Evolutionary conservation across 1,140 invertebrate species (phyloP).

Genomic region (Drosophila navojoa): DNA sequence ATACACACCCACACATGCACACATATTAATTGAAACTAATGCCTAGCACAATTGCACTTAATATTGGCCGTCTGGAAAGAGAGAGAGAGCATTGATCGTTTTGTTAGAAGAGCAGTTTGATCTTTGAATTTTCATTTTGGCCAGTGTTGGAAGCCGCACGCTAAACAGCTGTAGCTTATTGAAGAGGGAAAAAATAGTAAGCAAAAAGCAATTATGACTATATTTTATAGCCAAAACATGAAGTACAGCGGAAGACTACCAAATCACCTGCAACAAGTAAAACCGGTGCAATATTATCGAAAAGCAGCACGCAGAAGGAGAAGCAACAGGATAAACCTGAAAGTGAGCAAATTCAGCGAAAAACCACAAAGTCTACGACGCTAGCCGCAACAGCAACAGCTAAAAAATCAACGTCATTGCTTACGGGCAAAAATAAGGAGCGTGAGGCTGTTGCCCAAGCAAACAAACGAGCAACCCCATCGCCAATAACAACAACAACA

Average conservation of each 20-base stretch:
- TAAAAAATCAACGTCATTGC: conserved; percentile 43
- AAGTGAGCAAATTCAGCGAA: conserved; percentile 42
- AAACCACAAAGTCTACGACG: conserved; percentile 44
- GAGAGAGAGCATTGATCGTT: conserved; percentile 13
- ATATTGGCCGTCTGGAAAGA: not conserved
- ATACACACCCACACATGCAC: conserved; percentile 10
- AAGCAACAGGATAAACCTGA: conserved; percentile 60
- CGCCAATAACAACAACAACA: conserved; percentile 46
- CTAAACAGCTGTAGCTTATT: conserved; percentile 2
- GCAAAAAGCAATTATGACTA: not conserved
- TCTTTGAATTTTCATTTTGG: conserved; percentile 8
- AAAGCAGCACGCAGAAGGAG: conserved; percentile 33
- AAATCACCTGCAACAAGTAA: conserved; percentile 65
- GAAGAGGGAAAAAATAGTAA: not conserved
- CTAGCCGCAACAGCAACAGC: conserved; percentile 10
- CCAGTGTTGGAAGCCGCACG: conserved; percentile 32
- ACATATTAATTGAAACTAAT: conserved; percentile 7
- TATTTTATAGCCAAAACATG: conserved; percentile 49
- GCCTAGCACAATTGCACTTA: conserved; percentile 14
- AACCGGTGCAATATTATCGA: conserved; percentile 12
- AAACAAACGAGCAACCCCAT: conserved; percentile 60
- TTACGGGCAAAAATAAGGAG: conserved; percentile 53
- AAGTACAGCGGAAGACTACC: conserved; percentile 44
- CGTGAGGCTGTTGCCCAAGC: conserved; percentile 9
- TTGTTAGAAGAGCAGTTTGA: conserved; percentile 8